Evolutionary conservation across 2,888 invertebrate species (phyloP).

Genomic region (Apocheima hispidaria): DNA sequence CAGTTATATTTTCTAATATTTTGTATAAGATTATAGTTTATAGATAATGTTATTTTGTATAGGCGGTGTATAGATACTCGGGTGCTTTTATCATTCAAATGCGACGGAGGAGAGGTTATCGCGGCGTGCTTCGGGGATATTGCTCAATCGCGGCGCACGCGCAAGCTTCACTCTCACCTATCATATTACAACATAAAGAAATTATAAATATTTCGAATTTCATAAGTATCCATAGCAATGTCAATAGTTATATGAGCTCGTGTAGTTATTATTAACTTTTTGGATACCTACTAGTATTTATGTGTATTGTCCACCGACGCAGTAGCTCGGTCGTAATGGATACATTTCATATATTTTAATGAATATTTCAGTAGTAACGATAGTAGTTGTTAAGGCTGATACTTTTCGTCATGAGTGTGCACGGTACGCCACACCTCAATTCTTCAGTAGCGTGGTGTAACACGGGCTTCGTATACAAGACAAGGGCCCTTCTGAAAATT

Average conservation of each 20-base stretch:
- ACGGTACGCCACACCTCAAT: too few relatives aligned
- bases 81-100: conserved; percentile 25
- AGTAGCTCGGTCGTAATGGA: too few relatives aligned
- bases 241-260: background rate
- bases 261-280: too few relatives aligned
- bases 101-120: conserved; percentile 27
- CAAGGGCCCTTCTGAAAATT: too few relatives aligned
- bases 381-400: too few relatives aligned
- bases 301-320: too few relatives aligned
- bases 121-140: background rate
- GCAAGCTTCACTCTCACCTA: background rate
- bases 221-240: conserved; percentile 6
- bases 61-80: background rate
- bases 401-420: too few relatives aligned
- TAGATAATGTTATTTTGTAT: conserved; percentile 15
- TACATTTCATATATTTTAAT: too few relatives aligned
- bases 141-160: conserved; percentile 18
- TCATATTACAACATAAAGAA: conserved; percentile 19
- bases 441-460: too few relatives aligned
- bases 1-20: conserved; percentile 5
- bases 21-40: conserved; percentile 15
- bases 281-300: too few relatives aligned
- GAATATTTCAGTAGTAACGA: too few relatives aligned
- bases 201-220: conserved; percentile 10
- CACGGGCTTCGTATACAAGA: too few relatives aligned